Evolutionary conservation across 2,113 vertebrate genomes (phyloP).

Genomic region (Apistogramma diplotaenia): DNA sequence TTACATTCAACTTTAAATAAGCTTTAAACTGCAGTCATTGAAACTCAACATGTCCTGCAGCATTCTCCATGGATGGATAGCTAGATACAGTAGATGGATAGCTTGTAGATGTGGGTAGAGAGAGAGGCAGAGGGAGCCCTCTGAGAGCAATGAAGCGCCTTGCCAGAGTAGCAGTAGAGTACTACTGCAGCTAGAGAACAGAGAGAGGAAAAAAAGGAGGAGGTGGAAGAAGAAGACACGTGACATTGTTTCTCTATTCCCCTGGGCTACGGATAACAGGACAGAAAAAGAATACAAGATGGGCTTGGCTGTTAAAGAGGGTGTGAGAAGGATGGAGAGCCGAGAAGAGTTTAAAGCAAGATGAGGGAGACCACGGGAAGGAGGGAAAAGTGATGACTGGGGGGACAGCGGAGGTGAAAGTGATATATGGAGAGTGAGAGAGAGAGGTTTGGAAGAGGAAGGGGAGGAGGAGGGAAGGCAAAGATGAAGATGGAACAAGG

Average conservation of each 20-base stretch:
- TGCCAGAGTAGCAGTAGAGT: slow-evolving; percentile 28
- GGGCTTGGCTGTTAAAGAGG: slow-evolving; percentile 36
- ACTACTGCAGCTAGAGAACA: slow-evolving; percentile 49
- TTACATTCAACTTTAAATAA: not conserved
- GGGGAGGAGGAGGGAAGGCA: slow-evolving; percentile 29
- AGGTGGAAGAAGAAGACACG: slow-evolving; percentile 35
- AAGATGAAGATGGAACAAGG: slow-evolving; percentile 46
- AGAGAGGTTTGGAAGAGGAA: slow-evolving; percentile 37
- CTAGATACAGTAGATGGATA: not conserved
- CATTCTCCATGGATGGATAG: not conserved
- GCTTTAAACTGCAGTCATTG: not conserved
- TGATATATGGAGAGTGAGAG: slow-evolving; percentile 40
- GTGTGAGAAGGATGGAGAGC: slow-evolving; percentile 28
- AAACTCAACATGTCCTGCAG: not conserved
- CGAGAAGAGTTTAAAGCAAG: slow-evolving; percentile 13
- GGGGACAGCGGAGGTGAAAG: slow-evolving; percentile 17
- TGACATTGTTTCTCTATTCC: slow-evolving; percentile 55
- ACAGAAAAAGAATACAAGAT: slow-evolving; percentile 39
- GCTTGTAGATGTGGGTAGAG: not conserved
- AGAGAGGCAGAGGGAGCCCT: not conserved
- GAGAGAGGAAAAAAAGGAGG: slow-evolving; percentile 27
- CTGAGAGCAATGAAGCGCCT: slow-evolving; percentile 11
- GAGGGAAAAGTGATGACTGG: slow-evolving; percentile 26
- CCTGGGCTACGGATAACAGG: slow-evolving; percentile 57
- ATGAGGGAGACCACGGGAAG: slow-evolving; percentile 38